Percentiles rank a stretch among this genome's conserved stretches.
phyloP scores from a whole-genome alignment of 2,113 vertebrate genomes.

The Chloropsis hardwickii region DNA sequence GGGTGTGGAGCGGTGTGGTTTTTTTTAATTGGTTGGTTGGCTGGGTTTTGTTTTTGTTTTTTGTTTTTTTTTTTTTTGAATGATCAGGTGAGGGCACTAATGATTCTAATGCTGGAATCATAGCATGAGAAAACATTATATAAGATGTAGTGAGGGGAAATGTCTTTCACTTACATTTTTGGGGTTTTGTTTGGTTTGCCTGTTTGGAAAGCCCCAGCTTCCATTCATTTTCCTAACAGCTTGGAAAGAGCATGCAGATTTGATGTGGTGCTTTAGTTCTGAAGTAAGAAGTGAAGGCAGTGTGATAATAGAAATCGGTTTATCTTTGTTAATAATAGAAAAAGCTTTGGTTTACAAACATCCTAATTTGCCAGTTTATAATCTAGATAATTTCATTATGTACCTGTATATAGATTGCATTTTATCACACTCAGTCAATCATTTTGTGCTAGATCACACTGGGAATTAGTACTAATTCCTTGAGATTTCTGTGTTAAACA shows the following conservation, averaged over 20 bases:
- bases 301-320: neutral
- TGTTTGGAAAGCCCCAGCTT: neutral
- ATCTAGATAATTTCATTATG: neutral
- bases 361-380: neutral
- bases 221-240: neutral
- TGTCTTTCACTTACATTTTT: neutral
- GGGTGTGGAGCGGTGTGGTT: fast-evolving
- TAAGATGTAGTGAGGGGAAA: neutral
- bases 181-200: neutral
- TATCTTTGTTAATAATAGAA: neutral
- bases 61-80: no score
- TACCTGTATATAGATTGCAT: neutral
- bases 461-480: neutral
- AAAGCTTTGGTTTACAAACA: neutral
- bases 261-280: neutral
- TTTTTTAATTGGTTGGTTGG: neutral
- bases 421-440: neutral
- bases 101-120: neutral
- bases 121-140: neutral
- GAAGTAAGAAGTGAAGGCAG: neutral
- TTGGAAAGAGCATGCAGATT: neutral
- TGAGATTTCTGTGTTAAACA: neutral
- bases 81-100: neutral
- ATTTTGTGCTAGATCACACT: neutral
- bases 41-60: no score